Evolutionary conservation across 2,888 invertebrate species (phyloP).

Genomic region (Pachymerium ferrugineum): DNA sequence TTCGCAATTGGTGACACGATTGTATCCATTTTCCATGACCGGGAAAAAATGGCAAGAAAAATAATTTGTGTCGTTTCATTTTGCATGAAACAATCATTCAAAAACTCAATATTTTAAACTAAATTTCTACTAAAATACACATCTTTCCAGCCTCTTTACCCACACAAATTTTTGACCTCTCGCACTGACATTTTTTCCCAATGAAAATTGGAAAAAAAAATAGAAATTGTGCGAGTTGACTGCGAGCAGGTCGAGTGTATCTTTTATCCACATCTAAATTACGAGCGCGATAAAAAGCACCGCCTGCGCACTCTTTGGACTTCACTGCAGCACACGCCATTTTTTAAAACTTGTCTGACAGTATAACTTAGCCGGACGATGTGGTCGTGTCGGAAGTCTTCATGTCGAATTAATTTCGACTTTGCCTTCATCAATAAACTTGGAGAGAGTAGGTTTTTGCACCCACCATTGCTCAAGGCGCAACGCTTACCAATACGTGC

Average conservation of each 20-base stretch:
- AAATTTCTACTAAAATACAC: too few species aligned
- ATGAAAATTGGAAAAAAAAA: neutral
- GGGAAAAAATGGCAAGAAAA: neutral
- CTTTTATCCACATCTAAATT: constrained; percentile 22
- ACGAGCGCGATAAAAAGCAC: constrained; percentile 20
- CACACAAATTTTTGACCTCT: neutral
- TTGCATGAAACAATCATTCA: too few species aligned
- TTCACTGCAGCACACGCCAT: neutral
- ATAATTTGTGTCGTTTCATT: constrained; percentile 20
- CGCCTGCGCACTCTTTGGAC: neutral
- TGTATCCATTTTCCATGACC: neutral
- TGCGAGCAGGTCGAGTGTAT: constrained; percentile 23
- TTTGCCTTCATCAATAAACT: constrained; percentile 21
- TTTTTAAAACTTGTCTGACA: neutral
- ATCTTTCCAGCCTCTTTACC: too few species aligned
- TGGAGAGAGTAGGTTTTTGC: neutral
- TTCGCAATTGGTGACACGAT: constrained; percentile 6
- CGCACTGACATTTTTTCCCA: neutral
- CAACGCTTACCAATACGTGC: constrained; percentile 1
- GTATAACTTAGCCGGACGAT: constrained; percentile 14
- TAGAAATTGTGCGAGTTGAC: constrained; percentile 19
- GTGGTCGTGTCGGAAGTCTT: constrained; percentile 15
- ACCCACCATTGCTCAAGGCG: constrained; percentile 11
- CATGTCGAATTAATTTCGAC: constrained; percentile 25
- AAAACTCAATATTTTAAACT: too few species aligned